Percentiles rank a stretch among this genome's conserved stretches.
Evolutionary conservation across 2,113 vertebrate species (phyloP).

Genomic region (Otis tarda): DNA sequence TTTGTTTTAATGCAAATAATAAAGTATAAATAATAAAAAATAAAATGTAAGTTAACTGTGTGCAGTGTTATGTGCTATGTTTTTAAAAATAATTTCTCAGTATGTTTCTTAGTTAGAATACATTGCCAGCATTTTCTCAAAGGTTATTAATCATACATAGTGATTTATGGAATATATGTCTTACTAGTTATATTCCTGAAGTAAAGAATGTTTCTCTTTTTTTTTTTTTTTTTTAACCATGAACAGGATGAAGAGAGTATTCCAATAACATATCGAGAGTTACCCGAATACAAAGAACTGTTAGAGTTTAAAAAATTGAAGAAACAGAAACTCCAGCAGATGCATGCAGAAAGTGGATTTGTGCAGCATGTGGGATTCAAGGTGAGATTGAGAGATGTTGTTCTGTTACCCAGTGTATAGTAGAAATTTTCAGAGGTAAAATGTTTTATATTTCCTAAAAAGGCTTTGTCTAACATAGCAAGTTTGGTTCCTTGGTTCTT

Average conservation of each 20-base stretch:
- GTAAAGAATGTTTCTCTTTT: background rate
- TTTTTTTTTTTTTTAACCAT: background rate
- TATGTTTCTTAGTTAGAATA: background rate
- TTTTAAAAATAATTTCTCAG: background rate
- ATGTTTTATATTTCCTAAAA: background rate
- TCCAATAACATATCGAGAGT: slow-evolving; percentile 83
- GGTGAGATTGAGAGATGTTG: slow-evolving; percentile 72
- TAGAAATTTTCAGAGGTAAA: background rate
- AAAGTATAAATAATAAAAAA: background rate
- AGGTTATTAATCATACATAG: background rate
- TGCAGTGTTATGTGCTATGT: background rate
- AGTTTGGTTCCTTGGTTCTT: background rate
- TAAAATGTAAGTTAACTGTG: background rate
- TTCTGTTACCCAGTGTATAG: background rate
- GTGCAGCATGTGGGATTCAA: slow-evolving; percentile 91
- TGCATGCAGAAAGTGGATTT: slow-evolving; percentile 86
- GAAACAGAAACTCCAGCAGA: slow-evolving; percentile 90
- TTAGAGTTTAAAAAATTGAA: slow-evolving; percentile 93
- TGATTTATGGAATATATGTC: background rate
- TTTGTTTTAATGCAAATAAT: background rate
- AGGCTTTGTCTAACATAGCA: background rate
- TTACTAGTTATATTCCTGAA: background rate
- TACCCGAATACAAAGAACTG: slow-evolving; percentile 96
- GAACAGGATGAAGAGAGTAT: slow-evolving; percentile 91
- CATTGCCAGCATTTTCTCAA: background rate